phyloP scores from a whole-genome alignment of 2,113 vertebrate genomes.

The Oryzias javanicus region DNA sequence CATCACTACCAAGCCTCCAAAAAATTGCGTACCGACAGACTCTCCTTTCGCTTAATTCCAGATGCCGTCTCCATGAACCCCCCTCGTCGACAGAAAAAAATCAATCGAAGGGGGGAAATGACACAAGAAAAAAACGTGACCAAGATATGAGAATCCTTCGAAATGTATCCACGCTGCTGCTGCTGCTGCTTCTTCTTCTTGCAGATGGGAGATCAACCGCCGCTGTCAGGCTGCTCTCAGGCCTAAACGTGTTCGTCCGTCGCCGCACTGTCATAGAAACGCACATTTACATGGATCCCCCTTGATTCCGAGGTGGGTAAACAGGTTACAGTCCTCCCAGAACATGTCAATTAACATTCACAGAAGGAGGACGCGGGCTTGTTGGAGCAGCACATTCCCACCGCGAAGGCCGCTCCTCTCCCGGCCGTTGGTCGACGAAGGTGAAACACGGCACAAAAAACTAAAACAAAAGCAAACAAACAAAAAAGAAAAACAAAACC shows the following conservation, averaged over 20 bases:
- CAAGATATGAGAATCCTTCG: conserved; percentile 57
- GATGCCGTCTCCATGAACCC: conserved; percentile 19
- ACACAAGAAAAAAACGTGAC: conserved; percentile 47
- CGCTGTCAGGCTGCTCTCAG: conserved; percentile 64
- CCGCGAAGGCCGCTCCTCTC: conserved; percentile 63
- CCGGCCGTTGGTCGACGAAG: conserved; percentile 54
- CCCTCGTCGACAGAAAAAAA: conserved; percentile 3
- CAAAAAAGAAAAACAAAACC: background rate
- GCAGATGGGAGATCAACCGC: conserved; percentile 64
- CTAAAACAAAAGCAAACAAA: too few relatives aligned
- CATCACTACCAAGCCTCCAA: conserved; percentile 63
- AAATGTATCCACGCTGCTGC: conserved; percentile 64
- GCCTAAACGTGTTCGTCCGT: conserved; percentile 30
- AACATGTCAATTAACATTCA: conserved; percentile 73
- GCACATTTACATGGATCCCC: conserved; percentile 41
- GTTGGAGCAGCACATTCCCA: conserved; percentile 62
- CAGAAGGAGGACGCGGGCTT: conserved; percentile 55
- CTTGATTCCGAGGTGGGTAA: conserved; percentile 47
- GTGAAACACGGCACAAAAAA: conserved; percentile 50
- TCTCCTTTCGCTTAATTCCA: conserved; percentile 20
- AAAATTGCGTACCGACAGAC: conserved; percentile 57
- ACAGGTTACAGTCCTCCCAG: conserved; percentile 44
- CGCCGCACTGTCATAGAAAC: conserved; percentile 27
- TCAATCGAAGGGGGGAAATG: background rate
- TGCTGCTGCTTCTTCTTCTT: conserved; percentile 27